These are phyloP conservation scores for Chironomus tepperi DNA, from an alignment of 1,140 invertebrate species.

Conservation along the genomic window DNA sequence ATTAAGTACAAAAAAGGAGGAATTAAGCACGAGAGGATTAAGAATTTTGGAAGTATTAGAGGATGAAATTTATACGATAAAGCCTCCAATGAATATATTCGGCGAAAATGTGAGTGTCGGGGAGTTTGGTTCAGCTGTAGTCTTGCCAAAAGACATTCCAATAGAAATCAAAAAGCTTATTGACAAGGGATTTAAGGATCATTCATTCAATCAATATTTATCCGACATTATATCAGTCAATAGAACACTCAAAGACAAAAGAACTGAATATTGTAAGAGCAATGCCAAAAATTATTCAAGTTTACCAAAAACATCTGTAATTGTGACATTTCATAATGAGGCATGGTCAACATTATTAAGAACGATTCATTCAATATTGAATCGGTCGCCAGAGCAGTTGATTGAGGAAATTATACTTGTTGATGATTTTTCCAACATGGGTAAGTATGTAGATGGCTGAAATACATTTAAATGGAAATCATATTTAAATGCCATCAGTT, in stretches of 20 bases:
- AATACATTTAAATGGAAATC: too few relatives aligned
- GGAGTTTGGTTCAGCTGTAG: slow-evolving; percentile 63
- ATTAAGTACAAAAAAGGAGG: background rate
- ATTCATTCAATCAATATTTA: slow-evolving; percentile 98
- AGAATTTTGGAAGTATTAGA: background rate
- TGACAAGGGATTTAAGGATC: slow-evolving; percentile 91
- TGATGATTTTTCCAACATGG: slow-evolving; percentile 78
- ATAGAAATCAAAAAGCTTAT: slow-evolving; percentile 78
- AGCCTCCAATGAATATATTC: background rate
- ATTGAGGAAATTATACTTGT: slow-evolving; percentile 88
- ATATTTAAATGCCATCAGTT: too few relatives aligned
- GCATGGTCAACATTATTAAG: slow-evolving; percentile 69
- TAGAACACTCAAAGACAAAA: slow-evolving; percentile 41
- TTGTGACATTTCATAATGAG: slow-evolving; percentile 79
- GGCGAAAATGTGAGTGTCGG: background rate
- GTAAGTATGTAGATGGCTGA: slow-evolving; percentile 44
- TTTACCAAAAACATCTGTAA: slow-evolving; percentile 49
- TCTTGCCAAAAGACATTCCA: slow-evolving; percentile 70
- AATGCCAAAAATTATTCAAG: background rate
- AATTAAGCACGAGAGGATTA: background rate
- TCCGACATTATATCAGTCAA: slow-evolving; percentile 96
- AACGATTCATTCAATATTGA: slow-evolving; percentile 63
- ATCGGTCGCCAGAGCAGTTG: slow-evolving; percentile 62
- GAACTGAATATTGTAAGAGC: background rate
- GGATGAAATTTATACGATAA: background rate